phyloP scores from a whole-genome alignment of 2,797 vertebrate genomes.

The Coracias cyanogaster region DNA sequence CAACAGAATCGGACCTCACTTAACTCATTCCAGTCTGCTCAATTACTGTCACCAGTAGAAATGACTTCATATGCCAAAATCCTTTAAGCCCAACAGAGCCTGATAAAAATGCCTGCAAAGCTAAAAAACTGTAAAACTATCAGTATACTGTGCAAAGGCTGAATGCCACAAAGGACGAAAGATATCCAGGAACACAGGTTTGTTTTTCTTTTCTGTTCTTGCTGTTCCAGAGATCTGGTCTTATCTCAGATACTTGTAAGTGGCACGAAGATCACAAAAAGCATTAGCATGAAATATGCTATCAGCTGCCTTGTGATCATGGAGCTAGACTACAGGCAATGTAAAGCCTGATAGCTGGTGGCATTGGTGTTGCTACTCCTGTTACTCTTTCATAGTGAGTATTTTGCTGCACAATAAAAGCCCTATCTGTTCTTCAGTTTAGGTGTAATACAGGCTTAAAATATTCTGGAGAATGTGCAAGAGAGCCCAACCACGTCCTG shows the following conservation, averaged over 20 bases:
- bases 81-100: neutral
- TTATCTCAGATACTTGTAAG: neutral
- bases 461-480: neutral
- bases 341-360: neutral
- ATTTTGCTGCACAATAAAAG: neutral
- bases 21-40: slow-evolving; percentile 24
- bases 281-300: neutral
- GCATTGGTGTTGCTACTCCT: neutral
- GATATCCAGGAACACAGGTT: neutral
- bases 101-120: neutral
- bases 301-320: neutral
- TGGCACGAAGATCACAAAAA: neutral
- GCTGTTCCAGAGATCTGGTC: neutral
- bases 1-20: neutral
- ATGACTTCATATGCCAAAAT: neutral
- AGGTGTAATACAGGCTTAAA: neutral
- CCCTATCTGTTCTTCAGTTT: neutral
- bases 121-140: neutral
- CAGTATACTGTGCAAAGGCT: neutral
- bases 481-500: neutral
- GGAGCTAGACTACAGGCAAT: neutral
- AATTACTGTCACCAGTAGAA: neutral
- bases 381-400: neutral
- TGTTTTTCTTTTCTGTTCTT: neutral
- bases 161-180: neutral